phyloP scores from a whole-genome alignment of 2,888 invertebrate genomes.

The Limnephilus rhombicus region DNA sequence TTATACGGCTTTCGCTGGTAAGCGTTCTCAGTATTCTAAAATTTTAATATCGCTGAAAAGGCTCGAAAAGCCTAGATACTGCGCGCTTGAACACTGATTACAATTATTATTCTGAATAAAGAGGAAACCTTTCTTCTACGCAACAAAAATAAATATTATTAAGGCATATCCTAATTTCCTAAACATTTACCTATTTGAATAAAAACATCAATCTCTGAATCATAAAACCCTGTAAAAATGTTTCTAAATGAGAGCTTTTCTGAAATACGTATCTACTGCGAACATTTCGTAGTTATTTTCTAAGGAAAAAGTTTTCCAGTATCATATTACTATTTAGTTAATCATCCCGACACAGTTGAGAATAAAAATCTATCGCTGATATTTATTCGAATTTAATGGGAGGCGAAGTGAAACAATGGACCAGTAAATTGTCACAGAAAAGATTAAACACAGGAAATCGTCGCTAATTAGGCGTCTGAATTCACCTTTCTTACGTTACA shows the following conservation, averaged over 20 bases:
- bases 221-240: background rate
- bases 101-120: background rate
- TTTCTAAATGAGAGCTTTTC: background rate
- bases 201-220: background rate
- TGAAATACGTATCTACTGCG: background rate
- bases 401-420: constrained; percentile 22
- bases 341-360: background rate
- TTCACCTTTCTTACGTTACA: constrained; percentile 32
- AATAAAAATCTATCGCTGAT: background rate
- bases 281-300: background rate
- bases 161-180: background rate
- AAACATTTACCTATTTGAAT: background rate
- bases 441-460: constrained; percentile 42
- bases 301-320: no score
- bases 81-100: background rate
- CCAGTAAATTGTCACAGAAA: constrained; percentile 37
- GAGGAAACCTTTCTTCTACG: background rate
- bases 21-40: background rate
- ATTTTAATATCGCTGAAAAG: background rate
- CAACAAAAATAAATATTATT: background rate
- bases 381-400: constrained; percentile 28
- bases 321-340: background rate
- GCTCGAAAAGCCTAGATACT: background rate
- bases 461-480: constrained; percentile 44
- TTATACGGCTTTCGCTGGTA: constrained; percentile 12